Evolutionary conservation across 2,888 invertebrate species (phyloP), one percentile per base, ranked within the genome.

Genomic region (Nycteola revayana): DNA sequence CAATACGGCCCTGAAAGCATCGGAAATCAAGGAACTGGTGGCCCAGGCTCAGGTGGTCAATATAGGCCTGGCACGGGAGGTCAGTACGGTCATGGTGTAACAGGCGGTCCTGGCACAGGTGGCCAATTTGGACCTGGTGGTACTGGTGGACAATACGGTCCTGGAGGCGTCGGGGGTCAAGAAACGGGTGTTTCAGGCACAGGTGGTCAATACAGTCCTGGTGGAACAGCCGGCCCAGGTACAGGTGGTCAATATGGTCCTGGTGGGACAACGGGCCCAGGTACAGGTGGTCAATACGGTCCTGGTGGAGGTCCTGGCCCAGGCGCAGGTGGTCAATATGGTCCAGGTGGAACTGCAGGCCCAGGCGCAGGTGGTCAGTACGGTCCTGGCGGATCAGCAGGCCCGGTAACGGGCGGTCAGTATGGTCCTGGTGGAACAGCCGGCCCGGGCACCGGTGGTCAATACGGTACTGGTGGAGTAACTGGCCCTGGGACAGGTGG

Each of bases 281-380:
- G 18, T 7, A 20, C 37, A 9, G n/a, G n/a, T n/a, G n/a, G n/a
- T n/a, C n/a, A n/a, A 31, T 36, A 42, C 25, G 44, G 37, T n/a
- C 10, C 11, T 6, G 27, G 23, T 2, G 49, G 46, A 1, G 36
- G 27, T 27, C 35, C 36, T 8, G 39, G 31, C 10, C 22, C 35
- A n/a, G 25, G 32, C 0, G 5, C 25, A 0, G 35, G 38, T n/a
- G 54, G 50, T 0, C 50, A 40, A 22, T 44, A 40, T 28, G 36
- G 44, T 6, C 35, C 44, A 4, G 41, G 25, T 1, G 32, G 32
- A 7, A 9, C 21, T 10, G 34, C 29, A 1, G 26, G 35, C 2
- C 33, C n/a, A 3, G 34, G 33, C 1, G 10, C 25, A 0, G 36
- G 37, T 23, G 39, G 35, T 6, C 32, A 32, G 9, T 45, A 44